Percentiles rank a stretch among this genome's conserved stretches.
These are phyloP conservation scores for Pyrrhosoma nymphula DNA, from an alignment of 2,888 invertebrate species.

Conservation along the genomic window DNA sequence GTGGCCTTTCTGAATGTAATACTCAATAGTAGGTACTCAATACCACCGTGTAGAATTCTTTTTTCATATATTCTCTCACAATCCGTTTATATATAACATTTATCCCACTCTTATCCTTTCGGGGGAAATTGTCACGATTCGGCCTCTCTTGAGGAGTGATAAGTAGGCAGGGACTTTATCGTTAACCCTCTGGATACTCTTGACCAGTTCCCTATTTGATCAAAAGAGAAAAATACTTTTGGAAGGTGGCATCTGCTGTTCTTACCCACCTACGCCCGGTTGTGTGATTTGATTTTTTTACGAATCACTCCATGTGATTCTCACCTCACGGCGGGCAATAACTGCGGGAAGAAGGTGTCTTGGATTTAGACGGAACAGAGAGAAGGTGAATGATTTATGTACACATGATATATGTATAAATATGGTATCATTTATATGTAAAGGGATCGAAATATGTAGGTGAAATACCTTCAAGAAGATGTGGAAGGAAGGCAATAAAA, in stretches of 20 bases:
- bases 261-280: background rate
- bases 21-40: no score
- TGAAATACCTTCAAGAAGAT: no score
- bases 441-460: no score
- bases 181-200: background rate
- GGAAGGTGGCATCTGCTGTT: background rate
- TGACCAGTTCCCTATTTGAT: background rate
- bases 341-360: background rate
- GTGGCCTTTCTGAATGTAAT: no score
- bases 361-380: background rate
- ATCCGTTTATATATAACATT: background rate
- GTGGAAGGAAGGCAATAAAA: no score
- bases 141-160: background rate
- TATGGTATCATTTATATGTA: no score
- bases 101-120: background rate
- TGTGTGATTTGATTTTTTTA: background rate
- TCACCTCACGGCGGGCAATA: background rate
- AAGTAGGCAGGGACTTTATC: background rate
- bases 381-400: background rate
- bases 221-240: background rate
- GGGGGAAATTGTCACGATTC: background rate
- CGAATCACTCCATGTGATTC: background rate
- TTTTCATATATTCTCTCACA: no score
- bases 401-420: no score
- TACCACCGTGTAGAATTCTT: no score